These are phyloP conservation scores for Apostichopus californicus DNA, from an alignment of 35 echinoderm and acorn worm species.

Conservation along the genomic window DNA sequence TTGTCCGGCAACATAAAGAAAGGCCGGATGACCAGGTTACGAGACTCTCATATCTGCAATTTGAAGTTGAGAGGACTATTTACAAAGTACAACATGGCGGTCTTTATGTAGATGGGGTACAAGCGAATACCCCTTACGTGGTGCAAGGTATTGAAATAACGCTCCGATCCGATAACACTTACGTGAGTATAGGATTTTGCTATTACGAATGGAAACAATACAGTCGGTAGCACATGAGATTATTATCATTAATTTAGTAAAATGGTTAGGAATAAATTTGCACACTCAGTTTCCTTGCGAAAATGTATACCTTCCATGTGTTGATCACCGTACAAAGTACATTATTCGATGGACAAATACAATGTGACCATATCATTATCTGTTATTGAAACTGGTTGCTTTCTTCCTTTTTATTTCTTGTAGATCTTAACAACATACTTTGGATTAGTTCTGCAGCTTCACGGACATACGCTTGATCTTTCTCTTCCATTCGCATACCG, in stretches of 20 bases:
- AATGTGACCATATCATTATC: too few species aligned
- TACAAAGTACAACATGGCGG: neutral
- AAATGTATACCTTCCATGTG: too few species aligned
- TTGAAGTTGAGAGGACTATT: neutral
- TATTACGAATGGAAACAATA: too few species aligned
- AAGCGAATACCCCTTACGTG: neutral
- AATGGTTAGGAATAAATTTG: neutral
- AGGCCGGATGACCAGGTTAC: neutral
- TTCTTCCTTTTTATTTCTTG: too few species aligned
- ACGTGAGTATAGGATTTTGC: neutral
- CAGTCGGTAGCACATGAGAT: too few species aligned
- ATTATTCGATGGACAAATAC: too few species aligned
- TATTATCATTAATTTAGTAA: too few species aligned
- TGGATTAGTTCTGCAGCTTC: neutral
- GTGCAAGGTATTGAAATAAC: neutral
- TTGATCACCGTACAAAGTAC: too few species aligned
- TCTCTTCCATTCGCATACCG: neutral
- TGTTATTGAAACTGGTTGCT: too few species aligned
- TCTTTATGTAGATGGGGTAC: neutral
- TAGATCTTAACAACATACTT: conserved; percentile 11
- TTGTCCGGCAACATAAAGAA: neutral
- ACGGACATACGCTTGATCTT: neutral
- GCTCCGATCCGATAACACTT: neutral
- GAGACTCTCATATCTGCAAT: neutral
- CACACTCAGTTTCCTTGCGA: too few species aligned